phyloP scores from a whole-genome alignment of 2,113 vertebrate genomes.

The Catharus minimus region DNA sequence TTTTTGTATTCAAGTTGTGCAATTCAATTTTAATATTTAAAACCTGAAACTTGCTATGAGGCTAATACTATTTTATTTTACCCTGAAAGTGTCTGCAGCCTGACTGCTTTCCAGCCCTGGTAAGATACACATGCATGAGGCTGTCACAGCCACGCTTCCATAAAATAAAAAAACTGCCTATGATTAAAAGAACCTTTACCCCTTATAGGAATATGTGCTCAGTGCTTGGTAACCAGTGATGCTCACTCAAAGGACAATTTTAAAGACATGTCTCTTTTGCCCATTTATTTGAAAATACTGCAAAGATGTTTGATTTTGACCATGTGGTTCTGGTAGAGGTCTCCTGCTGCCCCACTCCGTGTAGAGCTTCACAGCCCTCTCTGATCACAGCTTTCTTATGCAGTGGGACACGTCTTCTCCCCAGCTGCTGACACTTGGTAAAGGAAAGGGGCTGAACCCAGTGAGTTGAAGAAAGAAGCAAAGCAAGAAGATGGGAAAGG shows the following conservation, averaged over 20 bases:
- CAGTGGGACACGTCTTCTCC: rapidly evolving
- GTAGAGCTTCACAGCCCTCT: rapidly evolving
- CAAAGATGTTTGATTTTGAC: background rate
- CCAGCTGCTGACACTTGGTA: background rate
- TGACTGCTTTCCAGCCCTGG: background rate
- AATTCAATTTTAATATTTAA: constrained; percentile 13
- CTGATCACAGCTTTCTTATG: background rate
- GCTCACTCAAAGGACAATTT: background rate
- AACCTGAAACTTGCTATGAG: background rate
- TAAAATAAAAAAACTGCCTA: background rate
- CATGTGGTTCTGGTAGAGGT: background rate
- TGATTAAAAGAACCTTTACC: background rate
- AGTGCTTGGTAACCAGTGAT: background rate
- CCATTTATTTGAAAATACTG: background rate
- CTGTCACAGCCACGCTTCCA: background rate
- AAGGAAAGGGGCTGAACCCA: background rate
- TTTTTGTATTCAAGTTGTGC: constrained; percentile 49
- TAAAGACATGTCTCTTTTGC: background rate
- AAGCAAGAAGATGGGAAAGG: background rate
- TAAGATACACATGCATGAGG: background rate
- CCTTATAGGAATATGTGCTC: background rate
- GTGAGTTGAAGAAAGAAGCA: background rate
- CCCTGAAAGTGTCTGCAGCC: background rate
- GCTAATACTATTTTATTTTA: background rate
- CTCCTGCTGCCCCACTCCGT: rapidly evolving